A percentile compares a stretch with the other conserved stretches of the same genome.
Conservation (phyloP, 1,140 invertebrate genomes). For the Chrysopa pallens region DNA sequence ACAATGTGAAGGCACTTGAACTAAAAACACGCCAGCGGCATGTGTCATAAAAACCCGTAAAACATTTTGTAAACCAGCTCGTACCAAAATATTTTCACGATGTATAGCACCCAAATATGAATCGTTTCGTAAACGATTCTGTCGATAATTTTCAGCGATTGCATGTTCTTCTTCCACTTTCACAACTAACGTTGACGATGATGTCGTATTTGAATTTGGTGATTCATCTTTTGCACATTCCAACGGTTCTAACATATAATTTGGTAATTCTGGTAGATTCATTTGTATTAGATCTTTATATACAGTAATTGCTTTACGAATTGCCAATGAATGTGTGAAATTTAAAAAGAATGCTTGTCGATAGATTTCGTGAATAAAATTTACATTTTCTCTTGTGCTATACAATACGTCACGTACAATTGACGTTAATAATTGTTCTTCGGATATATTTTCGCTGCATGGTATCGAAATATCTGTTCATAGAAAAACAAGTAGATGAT, state of each 20-base stretch:
- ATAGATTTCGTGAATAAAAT: slow-evolving; percentile 88
- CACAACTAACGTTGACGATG: slow-evolving; percentile 15
- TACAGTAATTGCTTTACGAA: slow-evolving; percentile 76
- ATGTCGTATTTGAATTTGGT: slow-evolving; percentile 17
- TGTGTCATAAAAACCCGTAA: slow-evolving; percentile 89
- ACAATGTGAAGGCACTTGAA: slow-evolving; percentile 39
- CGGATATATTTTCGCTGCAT: slow-evolving; percentile 8
- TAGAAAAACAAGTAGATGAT: slow-evolving; percentile 4
- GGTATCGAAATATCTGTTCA: slow-evolving; percentile 1
- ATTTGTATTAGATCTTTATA: slow-evolving; percentile 95
- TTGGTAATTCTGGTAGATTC: slow-evolving; percentile 58
- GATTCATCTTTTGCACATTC: slow-evolving; percentile 24
- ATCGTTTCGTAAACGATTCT: slow-evolving; percentile 54
- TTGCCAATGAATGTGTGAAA: slow-evolving; percentile 71
- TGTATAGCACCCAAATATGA: slow-evolving; percentile 66
- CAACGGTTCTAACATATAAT: slow-evolving; percentile 70
- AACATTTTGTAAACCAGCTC: slow-evolving; percentile 69
- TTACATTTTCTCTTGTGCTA: slow-evolving; percentile 76
- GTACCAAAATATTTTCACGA: slow-evolving; percentile 56
- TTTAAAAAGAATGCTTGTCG: slow-evolving; percentile 83
- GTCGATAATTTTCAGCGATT: slow-evolving; percentile 28
- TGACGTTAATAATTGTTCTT: slow-evolving; percentile 16
- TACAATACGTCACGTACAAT: slow-evolving; percentile 79
- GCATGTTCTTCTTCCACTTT: slow-evolving; percentile 20
- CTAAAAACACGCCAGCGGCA: slow-evolving; percentile 85